Evolutionary conservation across 2,888 invertebrate genomes (phyloP).

Genomic region (Agrilus cyanescens): DNA sequence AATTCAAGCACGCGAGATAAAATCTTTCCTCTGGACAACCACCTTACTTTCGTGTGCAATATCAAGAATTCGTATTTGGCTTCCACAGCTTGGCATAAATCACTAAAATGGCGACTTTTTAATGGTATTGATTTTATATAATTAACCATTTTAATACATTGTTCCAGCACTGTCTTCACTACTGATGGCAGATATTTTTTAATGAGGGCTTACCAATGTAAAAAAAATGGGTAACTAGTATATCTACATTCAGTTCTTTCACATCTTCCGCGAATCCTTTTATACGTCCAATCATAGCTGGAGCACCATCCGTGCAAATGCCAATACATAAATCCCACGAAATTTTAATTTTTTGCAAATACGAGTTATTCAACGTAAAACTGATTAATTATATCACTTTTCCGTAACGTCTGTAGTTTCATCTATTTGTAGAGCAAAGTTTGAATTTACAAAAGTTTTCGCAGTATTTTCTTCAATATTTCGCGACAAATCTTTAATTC

Average conservation of each 20-base stretch:
- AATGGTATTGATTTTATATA: conserved; percentile 18
- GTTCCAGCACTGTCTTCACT: conserved; percentile 16
- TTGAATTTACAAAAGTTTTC: conserved; percentile 10
- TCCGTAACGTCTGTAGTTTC: conserved; percentile 14
- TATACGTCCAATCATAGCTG: conserved; percentile 12
- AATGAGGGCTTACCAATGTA: conserved; percentile 17
- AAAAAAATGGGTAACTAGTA: conserved; percentile 16
- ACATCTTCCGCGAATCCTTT: conserved; percentile 12
- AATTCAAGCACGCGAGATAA: conserved; percentile 15
- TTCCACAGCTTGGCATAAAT: conserved; percentile 16
- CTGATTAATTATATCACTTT: conserved; percentile 12
- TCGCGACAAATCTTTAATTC: conserved; percentile 7
- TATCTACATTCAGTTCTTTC: conserved; percentile 8
- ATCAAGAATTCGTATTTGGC: conserved; percentile 17
- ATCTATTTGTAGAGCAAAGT: conserved; percentile 14
- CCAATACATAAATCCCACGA: conserved; percentile 13
- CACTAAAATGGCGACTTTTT: conserved; percentile 16
- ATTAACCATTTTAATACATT: conserved; percentile 19
- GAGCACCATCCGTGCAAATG: conserved; percentile 15
- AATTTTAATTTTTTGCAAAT: conserved; percentile 13
- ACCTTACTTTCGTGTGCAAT: conserved; percentile 17
- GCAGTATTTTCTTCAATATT: conserved; percentile 12
- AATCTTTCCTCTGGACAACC: conserved; percentile 16
- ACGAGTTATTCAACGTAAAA: conserved; percentile 11
- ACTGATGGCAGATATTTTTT: conserved; percentile 17